Conservation (phyloP, 2,113 vertebrate genomes). For the Sisor rabdophorus region DNA sequence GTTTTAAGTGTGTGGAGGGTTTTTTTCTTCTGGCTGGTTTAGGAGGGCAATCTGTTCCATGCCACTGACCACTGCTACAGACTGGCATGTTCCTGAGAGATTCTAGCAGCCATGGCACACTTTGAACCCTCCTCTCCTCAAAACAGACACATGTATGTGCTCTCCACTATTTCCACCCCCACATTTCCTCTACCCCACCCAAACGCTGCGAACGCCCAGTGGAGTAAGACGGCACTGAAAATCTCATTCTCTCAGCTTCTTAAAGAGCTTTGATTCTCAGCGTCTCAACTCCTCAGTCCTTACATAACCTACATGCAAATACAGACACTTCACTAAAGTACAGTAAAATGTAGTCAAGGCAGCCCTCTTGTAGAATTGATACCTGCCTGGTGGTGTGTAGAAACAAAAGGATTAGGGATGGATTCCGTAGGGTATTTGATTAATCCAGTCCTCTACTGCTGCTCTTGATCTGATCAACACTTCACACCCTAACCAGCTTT, state of each 20-base stretch:
- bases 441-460: not conserved
- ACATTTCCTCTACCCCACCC: constrained; percentile 11
- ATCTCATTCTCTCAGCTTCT: constrained; percentile 52
- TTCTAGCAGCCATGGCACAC: constrained; percentile 48
- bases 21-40: constrained; percentile 37
- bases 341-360: constrained; percentile 16
- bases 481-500: constrained; percentile 38
- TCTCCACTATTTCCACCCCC: constrained; percentile 19
- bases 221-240: constrained; percentile 60
- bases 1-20: constrained; percentile 42
- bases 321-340: not conserved
- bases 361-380: constrained; percentile 14
- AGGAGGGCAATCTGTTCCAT: constrained; percentile 65
- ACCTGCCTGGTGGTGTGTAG: constrained; percentile 20
- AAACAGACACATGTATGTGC: not conserved
- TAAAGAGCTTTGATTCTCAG: constrained; percentile 37
- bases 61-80: constrained; percentile 54
- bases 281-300: constrained; percentile 26
- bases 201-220: constrained; percentile 51
- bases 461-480: constrained; percentile 15
- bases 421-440: constrained; percentile 17
- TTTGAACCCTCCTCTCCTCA: constrained; percentile 34
- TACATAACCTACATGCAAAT: constrained; percentile 36
- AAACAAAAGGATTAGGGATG: constrained; percentile 39
- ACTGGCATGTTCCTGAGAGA: constrained; percentile 58